Percentiles rank a stretch among this genome's conserved stretches.
These are phyloP conservation scores for Panopea generosa DNA, from an alignment of 2,888 invertebrate species.

Conservation along the genomic window DNA sequence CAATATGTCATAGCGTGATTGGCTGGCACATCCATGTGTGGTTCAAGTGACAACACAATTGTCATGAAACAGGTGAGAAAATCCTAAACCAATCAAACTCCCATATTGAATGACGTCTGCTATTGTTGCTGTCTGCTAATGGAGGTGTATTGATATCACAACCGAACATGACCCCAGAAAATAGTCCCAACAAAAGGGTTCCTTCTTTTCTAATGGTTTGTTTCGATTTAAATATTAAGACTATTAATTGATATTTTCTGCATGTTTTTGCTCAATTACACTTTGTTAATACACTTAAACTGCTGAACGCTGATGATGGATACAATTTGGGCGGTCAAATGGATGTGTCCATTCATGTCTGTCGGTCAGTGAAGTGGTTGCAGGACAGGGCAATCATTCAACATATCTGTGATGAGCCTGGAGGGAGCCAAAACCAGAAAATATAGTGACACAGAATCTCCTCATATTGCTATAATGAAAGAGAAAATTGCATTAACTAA, in stretches of 20 bases:
- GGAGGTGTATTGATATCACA: slow-evolving; percentile 46
- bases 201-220: slow-evolving; percentile 39
- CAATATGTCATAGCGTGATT: slow-evolving; percentile 42
- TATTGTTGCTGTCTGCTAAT: slow-evolving; percentile 48
- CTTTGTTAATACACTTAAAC: slow-evolving; percentile 38
- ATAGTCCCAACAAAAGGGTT: slow-evolving; percentile 48
- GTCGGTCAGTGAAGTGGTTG: no score
- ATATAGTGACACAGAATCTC: no score
- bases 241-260: slow-evolving; percentile 63
- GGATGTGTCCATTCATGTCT: slow-evolving; percentile 1
- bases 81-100: slow-evolving; percentile 59
- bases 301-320: slow-evolving; percentile 5
- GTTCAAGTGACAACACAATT: slow-evolving; percentile 24
- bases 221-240: slow-evolving; percentile 38
- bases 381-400: no score
- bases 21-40: slow-evolving; percentile 19
- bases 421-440: no score
- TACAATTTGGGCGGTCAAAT: slow-evolving; percentile 48
- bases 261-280: slow-evolving; percentile 61
- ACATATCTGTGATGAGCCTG: no score
- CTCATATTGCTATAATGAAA: no score
- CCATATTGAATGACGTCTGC: slow-evolving; percentile 56
- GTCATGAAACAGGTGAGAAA: slow-evolving; percentile 53
- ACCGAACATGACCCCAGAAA: slow-evolving; percentile 60
- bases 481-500: no score